Base-by-base conservation (phyloP, 2,888 invertebrate species). In the Alviniconcha strummeri region DNA sequence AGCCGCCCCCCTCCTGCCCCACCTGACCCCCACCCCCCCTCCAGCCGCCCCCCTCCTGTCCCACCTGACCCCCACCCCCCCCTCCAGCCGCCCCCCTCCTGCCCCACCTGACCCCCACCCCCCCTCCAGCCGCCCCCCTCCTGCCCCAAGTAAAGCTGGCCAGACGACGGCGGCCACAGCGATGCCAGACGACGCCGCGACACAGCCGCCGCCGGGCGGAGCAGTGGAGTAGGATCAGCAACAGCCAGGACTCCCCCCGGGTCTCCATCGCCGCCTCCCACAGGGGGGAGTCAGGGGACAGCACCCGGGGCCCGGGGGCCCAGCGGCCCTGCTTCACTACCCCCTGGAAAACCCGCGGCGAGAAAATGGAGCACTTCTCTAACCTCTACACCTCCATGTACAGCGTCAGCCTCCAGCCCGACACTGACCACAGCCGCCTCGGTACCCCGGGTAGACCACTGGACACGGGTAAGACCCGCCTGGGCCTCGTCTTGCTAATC, bases 301-400 rank as follows among this genome's bases (percentile, higher is more conserved):
- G 52, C 78, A 78, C 60, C 64, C 6, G 7, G 57, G 11, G n/a
- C 13, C 5, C 60, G 77, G 3, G 78, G 56, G 9, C 36, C 15
- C 64, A 36, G 13, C 57, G 78, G 19, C 64, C 56, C 60, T 78
- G 78, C 78, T 78, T 60, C 78, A 78, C 78, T 36, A 78, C 78
- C 52, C 78, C 78, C 15, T 78, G 78, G 60, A 78, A 36, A 52
- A 78, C 78, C 13, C 78, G 78, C 52, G 78, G 78, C 36, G 57
- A 78, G 52, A 78, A 52, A 57, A 60, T 78, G 78, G 78, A 78
- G 11, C 78, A 78, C 52, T 78, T 78, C 64, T 78, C 78, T 64
- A 78, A 78, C 52, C 78, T 78, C 36, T 78, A 78, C 78, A 78
- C 78, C 52, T 78, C 78, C 78, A 78, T 78, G 78, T 78, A 78